Evolutionary conservation across 2,797 vertebrate species (phyloP).

Genomic region (Anguilla pacifica): DNA sequence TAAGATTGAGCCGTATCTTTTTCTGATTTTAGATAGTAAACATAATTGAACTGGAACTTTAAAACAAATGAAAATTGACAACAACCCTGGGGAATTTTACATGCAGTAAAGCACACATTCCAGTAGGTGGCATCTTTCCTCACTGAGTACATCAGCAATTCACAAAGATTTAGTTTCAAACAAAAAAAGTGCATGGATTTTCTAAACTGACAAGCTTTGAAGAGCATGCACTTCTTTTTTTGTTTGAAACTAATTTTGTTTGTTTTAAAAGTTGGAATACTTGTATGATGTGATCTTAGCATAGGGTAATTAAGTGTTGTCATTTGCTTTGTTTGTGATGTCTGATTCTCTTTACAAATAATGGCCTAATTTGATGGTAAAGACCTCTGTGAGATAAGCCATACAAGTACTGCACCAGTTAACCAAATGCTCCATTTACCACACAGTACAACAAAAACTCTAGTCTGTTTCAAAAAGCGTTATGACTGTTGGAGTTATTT

Average conservation of each 20-base stretch:
- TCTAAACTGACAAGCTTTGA: neutral
- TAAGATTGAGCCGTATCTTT: too few relatives aligned
- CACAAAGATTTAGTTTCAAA: neutral
- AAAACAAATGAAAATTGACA: neutral
- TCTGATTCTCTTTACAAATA: neutral
- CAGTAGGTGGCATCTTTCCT: constrained; percentile 9
- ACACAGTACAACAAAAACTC: neutral
- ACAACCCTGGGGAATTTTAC: neutral
- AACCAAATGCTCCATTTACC: neutral
- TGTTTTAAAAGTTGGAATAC: neutral
- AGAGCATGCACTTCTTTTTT: too few relatives aligned
- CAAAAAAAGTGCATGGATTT: neutral
- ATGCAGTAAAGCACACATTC: neutral
- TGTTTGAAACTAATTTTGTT: too few relatives aligned
- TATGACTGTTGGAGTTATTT: neutral
- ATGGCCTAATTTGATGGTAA: neutral
- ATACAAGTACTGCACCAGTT: too few relatives aligned
- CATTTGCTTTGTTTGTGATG: neutral
- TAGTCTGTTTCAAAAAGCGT: neutral
- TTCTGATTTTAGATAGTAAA: too few relatives aligned
- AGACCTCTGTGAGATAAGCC: neutral
- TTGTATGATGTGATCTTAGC: neutral
- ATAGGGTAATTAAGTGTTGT: neutral
- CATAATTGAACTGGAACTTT: neutral
- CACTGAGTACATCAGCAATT: neutral